Conservation (phyloP, 2,888 invertebrate species). For the Laspeyria flexula region DNA sequence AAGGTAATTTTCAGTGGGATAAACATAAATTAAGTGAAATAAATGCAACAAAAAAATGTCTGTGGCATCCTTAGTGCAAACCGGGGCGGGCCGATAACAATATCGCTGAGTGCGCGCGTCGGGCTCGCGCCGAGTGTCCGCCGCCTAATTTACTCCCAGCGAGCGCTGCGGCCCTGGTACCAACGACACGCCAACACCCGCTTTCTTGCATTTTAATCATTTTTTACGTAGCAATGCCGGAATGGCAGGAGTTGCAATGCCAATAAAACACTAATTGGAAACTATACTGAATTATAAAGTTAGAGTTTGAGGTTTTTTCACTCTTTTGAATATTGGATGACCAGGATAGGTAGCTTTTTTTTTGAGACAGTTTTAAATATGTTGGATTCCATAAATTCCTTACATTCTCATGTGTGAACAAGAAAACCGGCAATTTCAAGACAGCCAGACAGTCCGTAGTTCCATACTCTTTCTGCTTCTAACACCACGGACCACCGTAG, state of each 20-base stretch:
- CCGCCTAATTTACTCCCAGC: slow-evolving; percentile 70
- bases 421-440: no score
- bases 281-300: neutral
- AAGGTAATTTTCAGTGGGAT: no score
- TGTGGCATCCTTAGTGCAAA: slow-evolving; percentile 58
- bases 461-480: no score
- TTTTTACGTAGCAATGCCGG: slow-evolving; percentile 10
- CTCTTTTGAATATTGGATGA: neutral
- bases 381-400: neutral
- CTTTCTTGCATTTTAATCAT: slow-evolving; percentile 37
- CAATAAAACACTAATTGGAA: neutral
- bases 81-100: slow-evolving; percentile 81
- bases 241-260: neutral
- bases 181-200: slow-evolving; percentile 38
- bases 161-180: slow-evolving; percentile 58
- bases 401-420: neutral
- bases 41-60: no score
- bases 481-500: no score
- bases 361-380: neutral
- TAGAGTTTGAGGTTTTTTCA: neutral
- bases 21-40: no score
- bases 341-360: neutral
- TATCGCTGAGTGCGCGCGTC: slow-evolving; percentile 81
- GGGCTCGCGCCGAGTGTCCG: slow-evolving; percentile 58
- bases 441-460: no score